phyloP scores from a whole-genome alignment of 2,888 invertebrate species.

The Odontocerum albicorne region DNA sequence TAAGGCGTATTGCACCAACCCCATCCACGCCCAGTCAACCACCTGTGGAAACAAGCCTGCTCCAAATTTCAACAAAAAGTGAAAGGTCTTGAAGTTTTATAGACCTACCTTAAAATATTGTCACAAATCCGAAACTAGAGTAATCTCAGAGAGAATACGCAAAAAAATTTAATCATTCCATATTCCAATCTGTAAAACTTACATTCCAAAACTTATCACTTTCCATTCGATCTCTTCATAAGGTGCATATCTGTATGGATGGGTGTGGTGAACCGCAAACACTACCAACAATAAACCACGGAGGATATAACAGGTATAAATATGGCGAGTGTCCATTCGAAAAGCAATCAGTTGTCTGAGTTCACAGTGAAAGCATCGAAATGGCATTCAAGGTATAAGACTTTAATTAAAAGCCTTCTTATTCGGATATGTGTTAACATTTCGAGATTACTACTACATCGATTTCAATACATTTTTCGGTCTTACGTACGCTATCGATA shows the following conservation, averaged over 20 bases:
- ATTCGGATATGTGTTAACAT: too few species aligned
- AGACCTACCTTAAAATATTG: neutral
- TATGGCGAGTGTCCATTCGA: constrained; percentile 15
- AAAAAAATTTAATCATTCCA: too few species aligned
- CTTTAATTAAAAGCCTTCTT: too few species aligned
- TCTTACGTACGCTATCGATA: too few species aligned
- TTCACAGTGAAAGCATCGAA: constrained; percentile 21
- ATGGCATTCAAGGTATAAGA: constrained; percentile 36
- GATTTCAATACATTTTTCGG: too few species aligned
- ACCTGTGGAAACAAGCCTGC: neutral
- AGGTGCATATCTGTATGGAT: too few species aligned
- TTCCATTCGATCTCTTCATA: too few species aligned
- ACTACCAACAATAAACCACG: constrained; percentile 1
- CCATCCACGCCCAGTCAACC: neutral
- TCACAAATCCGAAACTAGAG: too few species aligned
- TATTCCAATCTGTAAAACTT: too few species aligned
- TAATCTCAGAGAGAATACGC: too few species aligned
- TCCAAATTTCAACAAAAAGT: constrained; percentile 21
- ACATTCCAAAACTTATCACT: too few species aligned
- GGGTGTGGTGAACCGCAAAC: neutral
- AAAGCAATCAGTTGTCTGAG: constrained; percentile 15
- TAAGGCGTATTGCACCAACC: neutral
- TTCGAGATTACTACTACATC: too few species aligned
- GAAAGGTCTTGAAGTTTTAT: constrained; percentile 11
- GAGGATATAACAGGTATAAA: constrained; percentile 28